Evolutionary conservation across 2,888 invertebrate species (phyloP), one percentile per base, ranked within the genome.

Genomic region (Arge pagana): DNA sequence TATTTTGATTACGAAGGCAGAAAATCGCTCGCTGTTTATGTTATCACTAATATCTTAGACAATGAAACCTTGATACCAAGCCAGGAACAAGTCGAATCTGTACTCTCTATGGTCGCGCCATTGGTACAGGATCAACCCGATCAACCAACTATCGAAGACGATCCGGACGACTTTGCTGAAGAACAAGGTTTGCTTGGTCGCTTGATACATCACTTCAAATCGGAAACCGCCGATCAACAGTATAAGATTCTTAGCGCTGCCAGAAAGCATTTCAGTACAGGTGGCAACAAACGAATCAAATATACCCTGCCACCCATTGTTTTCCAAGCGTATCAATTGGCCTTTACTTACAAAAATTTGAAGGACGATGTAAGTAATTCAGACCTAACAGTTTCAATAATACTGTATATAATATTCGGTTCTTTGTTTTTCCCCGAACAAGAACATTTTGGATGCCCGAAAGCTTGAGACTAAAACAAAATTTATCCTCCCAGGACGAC

Each of bases 141-240:
- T 67, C 88, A 89, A 66, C 81, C 84, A 0, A 67, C 72, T 36
- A 72, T 79, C 54, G 85, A 86, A 48, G 83, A 86, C 1, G 95
- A 95, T 74, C 83, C 87, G 0, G 98, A 99, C 70, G 98, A 98
- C 77, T 93, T 98, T 74, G 89, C 92, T 23, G 99, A 99, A 74
- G 98, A 93, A 63, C 99, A 99, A 74, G 91, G 93, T 30, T 80
- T 96, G 13, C 82, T 99, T 50, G 96, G 93, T 28, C 86, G 89
- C 66, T 81, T 94, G 53, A 87, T 93, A 63, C 93, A 94, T 74
- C 87, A 92, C 66, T 84, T 93, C 70, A 87, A 84, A 59, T 88
- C 92, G 0, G 87, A 88, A 7, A 85, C 85, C 4, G 84, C 90
- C 0, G 93, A 93, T 76, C 90, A 91, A 70, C 93, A 94, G 67